phyloP scores from a whole-genome alignment of 2,888 invertebrate genomes.

The Eristalis pertinax region DNA sequence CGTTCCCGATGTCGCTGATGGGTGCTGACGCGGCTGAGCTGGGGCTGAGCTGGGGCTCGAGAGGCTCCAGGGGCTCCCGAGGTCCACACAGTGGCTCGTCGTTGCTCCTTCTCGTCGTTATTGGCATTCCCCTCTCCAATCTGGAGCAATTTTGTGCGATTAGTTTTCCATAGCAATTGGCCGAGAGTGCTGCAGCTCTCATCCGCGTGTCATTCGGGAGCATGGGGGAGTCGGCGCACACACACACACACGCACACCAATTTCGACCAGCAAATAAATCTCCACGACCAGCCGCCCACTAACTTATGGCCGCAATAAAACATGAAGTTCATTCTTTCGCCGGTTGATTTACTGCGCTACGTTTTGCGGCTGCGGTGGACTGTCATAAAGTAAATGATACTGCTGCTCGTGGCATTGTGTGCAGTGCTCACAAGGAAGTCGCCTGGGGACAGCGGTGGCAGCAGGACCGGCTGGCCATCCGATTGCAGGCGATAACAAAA shows the following conservation, averaged over 20 bases:
- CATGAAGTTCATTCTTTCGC: slow-evolving; percentile 59
- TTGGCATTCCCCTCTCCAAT: slow-evolving; percentile 70
- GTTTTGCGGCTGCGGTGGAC: slow-evolving; percentile 15
- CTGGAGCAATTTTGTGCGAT: slow-evolving; percentile 71
- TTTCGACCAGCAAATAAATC: too few relatives aligned
- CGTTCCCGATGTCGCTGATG: slow-evolving; percentile 59
- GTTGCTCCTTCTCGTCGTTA: slow-evolving; percentile 43
- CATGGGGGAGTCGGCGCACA: slow-evolving; percentile 1
- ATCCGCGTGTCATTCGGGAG: slow-evolving; percentile 50
- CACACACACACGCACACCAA: too few relatives aligned
- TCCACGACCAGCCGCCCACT: slow-evolving; percentile 49
- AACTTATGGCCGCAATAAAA: slow-evolving; percentile 65
- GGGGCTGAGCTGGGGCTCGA: slow-evolving; percentile 10
- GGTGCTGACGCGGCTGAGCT: neutral
- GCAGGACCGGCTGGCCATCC: neutral
- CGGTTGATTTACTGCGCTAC: slow-evolving; percentile 59
- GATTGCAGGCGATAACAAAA: slow-evolving; percentile 17
- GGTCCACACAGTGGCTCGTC: slow-evolving; percentile 20
- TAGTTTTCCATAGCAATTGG: slow-evolving; percentile 72
- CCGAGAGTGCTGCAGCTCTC: slow-evolving; percentile 14
- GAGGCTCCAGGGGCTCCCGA: neutral
- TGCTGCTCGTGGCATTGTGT: neutral
- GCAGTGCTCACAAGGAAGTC: slow-evolving; percentile 36
- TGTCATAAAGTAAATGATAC: slow-evolving; percentile 46
- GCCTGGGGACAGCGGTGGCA: neutral